Evolutionary conservation across 2,797 vertebrate genomes (phyloP).

Genomic region (Sorex maritimensis): DNA sequence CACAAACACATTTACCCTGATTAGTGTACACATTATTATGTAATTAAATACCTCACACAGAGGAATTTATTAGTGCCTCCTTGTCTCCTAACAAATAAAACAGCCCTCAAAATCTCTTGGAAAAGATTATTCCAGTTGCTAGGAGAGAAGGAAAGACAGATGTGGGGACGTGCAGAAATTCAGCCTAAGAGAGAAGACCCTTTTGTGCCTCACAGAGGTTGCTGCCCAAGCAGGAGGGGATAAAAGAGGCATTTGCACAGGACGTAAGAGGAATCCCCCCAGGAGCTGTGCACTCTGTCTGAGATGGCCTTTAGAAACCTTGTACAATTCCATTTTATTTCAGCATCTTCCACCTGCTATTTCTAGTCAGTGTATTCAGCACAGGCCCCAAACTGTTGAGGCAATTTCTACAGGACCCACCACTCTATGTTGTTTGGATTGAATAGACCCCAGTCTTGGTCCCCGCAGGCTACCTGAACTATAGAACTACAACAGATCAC

Average conservation of each 20-base stretch:
- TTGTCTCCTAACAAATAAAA: constrained; percentile 93
- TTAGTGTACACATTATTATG: constrained; percentile 94
- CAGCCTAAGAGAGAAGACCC: constrained; percentile 34
- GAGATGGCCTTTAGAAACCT: neutral
- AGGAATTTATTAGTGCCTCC: constrained; percentile 93
- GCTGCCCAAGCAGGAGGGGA: neutral
- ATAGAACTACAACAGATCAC: neutral
- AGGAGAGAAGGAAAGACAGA: constrained; percentile 85
- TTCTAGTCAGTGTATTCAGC: neutral
- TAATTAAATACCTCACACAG: constrained; percentile 94
- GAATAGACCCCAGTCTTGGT: neutral
- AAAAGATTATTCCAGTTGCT: constrained; percentile 87
- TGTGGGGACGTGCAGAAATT: constrained; percentile 74
- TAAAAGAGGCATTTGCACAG: neutral
- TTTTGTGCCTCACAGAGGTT: neutral
- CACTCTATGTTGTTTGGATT: neutral
- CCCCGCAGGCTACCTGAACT: neutral
- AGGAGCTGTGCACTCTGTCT: neutral
- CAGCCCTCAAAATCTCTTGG: constrained; percentile 90
- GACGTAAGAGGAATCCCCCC: neutral
- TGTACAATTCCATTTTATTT: neutral
- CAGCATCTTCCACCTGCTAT: neutral
- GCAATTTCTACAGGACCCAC: neutral
- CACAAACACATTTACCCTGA: constrained; percentile 94
- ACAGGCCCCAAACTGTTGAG: neutral